Conservation (phyloP, 2,888 invertebrate genomes). For the Chorisops tibialis region DNA sequence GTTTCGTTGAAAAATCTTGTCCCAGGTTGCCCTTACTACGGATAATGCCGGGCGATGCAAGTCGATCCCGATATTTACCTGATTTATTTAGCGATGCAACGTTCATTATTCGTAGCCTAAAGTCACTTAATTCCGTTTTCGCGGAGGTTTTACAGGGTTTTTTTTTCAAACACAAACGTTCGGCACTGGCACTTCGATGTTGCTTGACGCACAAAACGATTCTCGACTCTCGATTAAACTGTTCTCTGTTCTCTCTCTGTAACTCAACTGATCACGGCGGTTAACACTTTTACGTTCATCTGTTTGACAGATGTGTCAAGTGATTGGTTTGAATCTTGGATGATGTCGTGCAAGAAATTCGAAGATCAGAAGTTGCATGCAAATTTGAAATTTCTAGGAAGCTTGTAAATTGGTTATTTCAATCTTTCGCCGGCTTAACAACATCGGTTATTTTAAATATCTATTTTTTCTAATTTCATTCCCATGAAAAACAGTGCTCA, state of each 20-base stretch:
- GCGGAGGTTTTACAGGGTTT: too few species aligned
- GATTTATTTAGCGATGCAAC: slow-evolving; percentile 5
- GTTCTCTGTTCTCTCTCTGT: slow-evolving; percentile 15
- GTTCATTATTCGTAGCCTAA: background rate
- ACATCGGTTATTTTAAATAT: too few species aligned
- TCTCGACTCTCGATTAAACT: slow-evolving; percentile 13
- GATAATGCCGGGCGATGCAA: background rate
- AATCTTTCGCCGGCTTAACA: too few species aligned
- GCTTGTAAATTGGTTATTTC: too few species aligned
- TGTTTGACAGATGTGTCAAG: background rate
- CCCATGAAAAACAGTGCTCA: too few species aligned
- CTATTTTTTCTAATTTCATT: too few species aligned
- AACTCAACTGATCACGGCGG: slow-evolving; percentile 15
- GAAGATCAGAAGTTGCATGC: background rate
- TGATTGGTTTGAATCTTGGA: background rate
- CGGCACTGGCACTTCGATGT: background rate
- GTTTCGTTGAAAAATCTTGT: slow-evolving; percentile 36
- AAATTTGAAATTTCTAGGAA: too few species aligned
- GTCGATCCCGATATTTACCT: slow-evolving; percentile 11
- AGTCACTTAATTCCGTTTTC: too few species aligned
- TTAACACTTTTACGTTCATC: slow-evolving; percentile 5
- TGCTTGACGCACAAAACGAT: slow-evolving; percentile 12
- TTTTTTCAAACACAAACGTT: slow-evolving; percentile 18
- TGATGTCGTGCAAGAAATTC: background rate
- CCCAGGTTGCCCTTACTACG: slow-evolving; percentile 28